A percentile compares a stretch with the other conserved stretches of the same genome.
Conservation (phyloP, 2,888 invertebrate species). For the Amblyteles armatorius region DNA sequence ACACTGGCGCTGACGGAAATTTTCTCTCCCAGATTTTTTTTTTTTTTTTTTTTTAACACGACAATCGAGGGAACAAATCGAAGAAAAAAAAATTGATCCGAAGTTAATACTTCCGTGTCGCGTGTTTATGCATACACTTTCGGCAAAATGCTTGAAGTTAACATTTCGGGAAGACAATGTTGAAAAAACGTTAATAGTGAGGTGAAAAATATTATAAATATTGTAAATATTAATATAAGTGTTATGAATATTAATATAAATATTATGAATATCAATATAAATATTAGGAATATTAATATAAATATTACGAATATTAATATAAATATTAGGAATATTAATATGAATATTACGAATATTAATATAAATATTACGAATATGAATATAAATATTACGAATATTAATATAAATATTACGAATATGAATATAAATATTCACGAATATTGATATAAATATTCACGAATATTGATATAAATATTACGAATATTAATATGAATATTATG, state of each 20-base stretch:
- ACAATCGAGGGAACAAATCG: background rate
- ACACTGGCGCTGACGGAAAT: background rate
- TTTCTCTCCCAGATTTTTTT: background rate
- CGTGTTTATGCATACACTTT: too few relatives aligned
- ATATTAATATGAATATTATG: background rate
- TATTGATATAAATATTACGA: background rate
- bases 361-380: too few relatives aligned
- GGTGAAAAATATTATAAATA: too few relatives aligned
- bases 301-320: too few relatives aligned
- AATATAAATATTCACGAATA: background rate
- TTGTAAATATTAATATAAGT: background rate
- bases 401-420: too few relatives aligned
- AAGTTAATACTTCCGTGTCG: too few relatives aligned
- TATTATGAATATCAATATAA: background rate
- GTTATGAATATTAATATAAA: too few relatives aligned
- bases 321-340: too few relatives aligned
- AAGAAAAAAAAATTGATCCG: background rate
- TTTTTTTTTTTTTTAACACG: background rate
- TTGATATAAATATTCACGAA: background rate
- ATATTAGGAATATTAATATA: background rate
- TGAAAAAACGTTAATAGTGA: too few relatives aligned
- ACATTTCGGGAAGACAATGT: too few relatives aligned
- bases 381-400: too few relatives aligned
- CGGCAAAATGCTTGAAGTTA: too few relatives aligned
- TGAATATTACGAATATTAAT: background rate